Evolutionary conservation across 2,888 invertebrate species (phyloP).

Genomic region (Siphlonurus alternatus): DNA sequence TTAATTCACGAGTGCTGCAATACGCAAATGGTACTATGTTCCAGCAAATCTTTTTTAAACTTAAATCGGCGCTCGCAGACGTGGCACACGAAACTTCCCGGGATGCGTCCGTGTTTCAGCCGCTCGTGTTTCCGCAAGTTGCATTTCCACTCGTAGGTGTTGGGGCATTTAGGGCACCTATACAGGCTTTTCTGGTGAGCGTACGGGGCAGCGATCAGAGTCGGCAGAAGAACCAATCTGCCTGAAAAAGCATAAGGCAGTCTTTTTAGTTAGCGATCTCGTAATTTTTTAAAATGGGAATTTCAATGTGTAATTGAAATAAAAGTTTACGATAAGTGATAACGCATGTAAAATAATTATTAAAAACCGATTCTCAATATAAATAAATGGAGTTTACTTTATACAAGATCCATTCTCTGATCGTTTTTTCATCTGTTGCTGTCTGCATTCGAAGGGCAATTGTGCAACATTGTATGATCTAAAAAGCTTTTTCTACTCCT

Average conservation of each 20-base stretch:
- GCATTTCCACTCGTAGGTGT: background rate
- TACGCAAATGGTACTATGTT: background rate
- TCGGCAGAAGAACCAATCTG: background rate
- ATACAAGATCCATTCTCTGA: no score
- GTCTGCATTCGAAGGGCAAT: no score
- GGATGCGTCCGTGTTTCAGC: background rate
- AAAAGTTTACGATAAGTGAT: no score
- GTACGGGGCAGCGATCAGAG: background rate
- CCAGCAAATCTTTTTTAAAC: background rate
- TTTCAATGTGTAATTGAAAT: no score
- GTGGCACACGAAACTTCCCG: background rate
- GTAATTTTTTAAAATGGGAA: no score
- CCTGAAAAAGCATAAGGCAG: background rate
- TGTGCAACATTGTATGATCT: no score
- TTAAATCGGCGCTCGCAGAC: background rate
- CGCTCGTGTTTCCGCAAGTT: background rate
- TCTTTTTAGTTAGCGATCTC: background rate
- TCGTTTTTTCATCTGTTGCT: no score
- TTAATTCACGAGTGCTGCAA: background rate
- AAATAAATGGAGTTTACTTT: no score
- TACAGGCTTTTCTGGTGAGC: background rate
- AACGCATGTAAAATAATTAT: no score
- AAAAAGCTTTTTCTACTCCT: no score
- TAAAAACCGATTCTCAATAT: no score
- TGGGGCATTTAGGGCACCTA: background rate